phyloP scores from a whole-genome alignment of 2,888 invertebrate species.

The Lasioglossum oenotherae region DNA sequence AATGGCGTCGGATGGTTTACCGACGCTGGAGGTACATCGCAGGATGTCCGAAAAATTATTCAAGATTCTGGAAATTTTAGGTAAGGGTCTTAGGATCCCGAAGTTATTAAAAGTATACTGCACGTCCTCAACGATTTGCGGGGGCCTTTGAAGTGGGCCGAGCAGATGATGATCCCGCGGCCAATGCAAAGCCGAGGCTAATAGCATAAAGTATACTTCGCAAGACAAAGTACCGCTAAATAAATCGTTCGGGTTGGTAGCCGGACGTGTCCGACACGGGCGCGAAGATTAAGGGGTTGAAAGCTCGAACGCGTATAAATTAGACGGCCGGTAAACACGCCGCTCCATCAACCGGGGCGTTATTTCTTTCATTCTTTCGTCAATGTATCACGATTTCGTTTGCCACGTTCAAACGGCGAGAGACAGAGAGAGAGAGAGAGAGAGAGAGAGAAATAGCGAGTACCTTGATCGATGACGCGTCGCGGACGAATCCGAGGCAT shows the following conservation, averaged over 20 bases:
- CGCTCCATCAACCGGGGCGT: constrained; percentile 3
- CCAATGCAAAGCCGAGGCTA: not conserved
- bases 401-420: not conserved
- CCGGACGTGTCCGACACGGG: constrained; percentile 22
- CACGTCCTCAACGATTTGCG: not conserved
- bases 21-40: not conserved
- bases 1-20: not conserved
- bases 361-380: constrained; percentile 26
- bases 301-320: constrained; percentile 27
- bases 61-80: not conserved
- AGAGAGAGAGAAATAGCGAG: not conserved
- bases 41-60: not conserved
- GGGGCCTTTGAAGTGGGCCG: not conserved
- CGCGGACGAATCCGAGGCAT: constrained; percentile 15
- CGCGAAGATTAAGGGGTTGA: constrained; percentile 28
- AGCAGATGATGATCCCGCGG: not conserved
- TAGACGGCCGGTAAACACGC: constrained; percentile 17
- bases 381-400: not conserved
- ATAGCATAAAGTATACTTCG: constrained; percentile 11
- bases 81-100: too few species aligned
- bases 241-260: constrained; percentile 17
- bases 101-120: too few species aligned
- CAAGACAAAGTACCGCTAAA: constrained; percentile 18
- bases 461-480: constrained; percentile 11
- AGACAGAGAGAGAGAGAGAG: not conserved